A percentile compares a stretch with the other conserved stretches of the same genome.
Evolutionary conservation across 2,113 vertebrate genomes (phyloP).

Genomic region (Cephalopterus ornatus): DNA sequence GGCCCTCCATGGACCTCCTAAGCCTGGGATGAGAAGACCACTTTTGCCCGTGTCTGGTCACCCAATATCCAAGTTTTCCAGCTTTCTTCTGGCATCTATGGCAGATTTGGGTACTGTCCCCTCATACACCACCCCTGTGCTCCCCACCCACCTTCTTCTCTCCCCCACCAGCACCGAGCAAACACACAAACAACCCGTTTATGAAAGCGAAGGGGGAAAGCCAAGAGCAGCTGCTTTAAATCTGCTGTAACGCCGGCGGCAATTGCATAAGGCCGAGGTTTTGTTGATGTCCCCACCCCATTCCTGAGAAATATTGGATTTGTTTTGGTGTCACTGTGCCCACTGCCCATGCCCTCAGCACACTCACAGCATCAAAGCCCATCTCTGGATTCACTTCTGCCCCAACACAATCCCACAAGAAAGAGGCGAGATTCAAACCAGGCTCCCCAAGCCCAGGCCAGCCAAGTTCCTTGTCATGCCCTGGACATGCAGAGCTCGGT

Average conservation of each 20-base stretch:
- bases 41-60: accelerated
- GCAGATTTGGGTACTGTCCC: not conserved
- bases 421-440: conserved; percentile 44
- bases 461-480: not conserved
- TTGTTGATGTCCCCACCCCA: conserved; percentile 55
- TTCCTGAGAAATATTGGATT: conserved; percentile 52
- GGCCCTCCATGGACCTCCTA: not conserved
- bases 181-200: not conserved
- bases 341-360: conserved; percentile 38
- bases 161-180: not conserved
- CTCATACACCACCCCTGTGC: not conserved
- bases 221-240: conserved; percentile 64
- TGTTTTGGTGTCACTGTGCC: conserved; percentile 16
- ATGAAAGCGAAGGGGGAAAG: conserved; percentile 48
- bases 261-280: conserved; percentile 56
- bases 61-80: not conserved
- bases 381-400: conserved; percentile 34
- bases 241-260: conserved; percentile 31
- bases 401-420: not conserved
- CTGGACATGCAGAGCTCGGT: not conserved
- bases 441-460: not conserved
- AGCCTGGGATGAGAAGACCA: not conserved
- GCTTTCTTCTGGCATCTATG: not conserved
- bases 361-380: conserved; percentile 45
- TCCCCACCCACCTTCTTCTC: not conserved